Evolutionary conservation across 2,888 invertebrate genomes (phyloP), one percentile per base, ranked within the genome.

Genomic region (Amiota communis): DNA sequence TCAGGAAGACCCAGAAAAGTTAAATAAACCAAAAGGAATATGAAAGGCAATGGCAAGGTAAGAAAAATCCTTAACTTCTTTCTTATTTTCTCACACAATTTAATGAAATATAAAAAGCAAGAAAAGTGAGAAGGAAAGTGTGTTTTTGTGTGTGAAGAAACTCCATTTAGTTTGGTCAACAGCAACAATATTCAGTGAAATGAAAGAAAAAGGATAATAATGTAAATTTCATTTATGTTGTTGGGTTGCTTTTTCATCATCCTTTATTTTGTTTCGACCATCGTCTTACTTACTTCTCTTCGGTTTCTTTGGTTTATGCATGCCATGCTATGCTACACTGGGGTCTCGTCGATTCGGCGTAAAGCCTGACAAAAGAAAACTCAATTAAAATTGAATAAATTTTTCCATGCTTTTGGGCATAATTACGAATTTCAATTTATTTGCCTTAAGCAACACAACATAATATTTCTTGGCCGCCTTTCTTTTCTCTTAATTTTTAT

Each of bases 341-440:
- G 0, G 53, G 53, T 9, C 1, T n/a, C 13, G 53, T 53, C 0
- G 53, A 6, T 11, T n/a, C 0, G 11, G 53, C 36, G 20, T 20
- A 59, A 9, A 17, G 57, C 17, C 17, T 53, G 59, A 80, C 76
- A 81, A 80, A 83, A 78, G 80, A 81, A 82, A 85, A 83, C 82
- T 83, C 83, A 85, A 83, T 83, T 85, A 83, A 83, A 83, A 85
- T 83, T 80, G 81, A 85, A 85, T 83, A 85, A 82, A 83, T 83
- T 83, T n/a, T 83, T 75, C 81, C 12, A 78, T 85, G 82, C 83
- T 85, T 82, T 76, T 83, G 85, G 83, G 77, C 82, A 83, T 83
- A 85, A 83, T 83, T 83, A 85, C 84, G 82, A 85, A 85, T 83
- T 85, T 83, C 82, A 85, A 83, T 83, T 83, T 82, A 83, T 82